Conservation (phyloP, 2,888 invertebrate genomes). For the Chalcis sispes region DNA sequence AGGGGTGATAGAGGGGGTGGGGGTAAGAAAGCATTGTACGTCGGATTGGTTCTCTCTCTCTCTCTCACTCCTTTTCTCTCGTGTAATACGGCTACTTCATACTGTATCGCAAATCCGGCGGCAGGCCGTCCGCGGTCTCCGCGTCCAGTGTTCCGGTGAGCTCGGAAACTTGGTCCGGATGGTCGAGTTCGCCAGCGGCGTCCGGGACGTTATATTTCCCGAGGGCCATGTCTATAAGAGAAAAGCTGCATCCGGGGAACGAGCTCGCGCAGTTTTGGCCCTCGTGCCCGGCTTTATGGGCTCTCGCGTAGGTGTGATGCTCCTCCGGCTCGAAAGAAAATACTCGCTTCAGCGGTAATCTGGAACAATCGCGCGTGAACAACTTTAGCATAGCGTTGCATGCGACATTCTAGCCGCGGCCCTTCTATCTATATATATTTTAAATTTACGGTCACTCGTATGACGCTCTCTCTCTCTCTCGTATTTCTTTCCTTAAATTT, state of each 20-base stretch:
- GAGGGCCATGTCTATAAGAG: conserved; percentile 84
- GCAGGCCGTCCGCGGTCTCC: conserved; percentile 43
- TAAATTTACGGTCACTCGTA: too few relatives aligned
- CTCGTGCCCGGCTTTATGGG: conserved; percentile 78
- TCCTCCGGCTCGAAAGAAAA: conserved; percentile 81
- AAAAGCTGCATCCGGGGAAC: conserved; percentile 82
- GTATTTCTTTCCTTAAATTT: too few relatives aligned
- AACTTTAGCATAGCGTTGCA: not conserved
- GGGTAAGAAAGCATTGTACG: too few relatives aligned
- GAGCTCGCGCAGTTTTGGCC: conserved; percentile 78
- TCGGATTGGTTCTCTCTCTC: too few relatives aligned
- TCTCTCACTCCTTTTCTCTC: too few relatives aligned
- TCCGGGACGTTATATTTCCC: conserved; percentile 75
- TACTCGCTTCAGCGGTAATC: conserved; percentile 82
- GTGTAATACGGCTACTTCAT: conserved; percentile 63
- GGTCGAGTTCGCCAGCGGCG: not conserved
- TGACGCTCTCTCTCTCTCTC: not conserved
- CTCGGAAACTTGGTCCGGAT: conserved; percentile 53
- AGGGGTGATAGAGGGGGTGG: too few relatives aligned
- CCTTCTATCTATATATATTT: too few relatives aligned
- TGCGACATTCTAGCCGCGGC: too few relatives aligned
- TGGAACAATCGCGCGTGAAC: too few relatives aligned
- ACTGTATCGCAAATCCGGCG: conserved; percentile 63
- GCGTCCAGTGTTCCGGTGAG: conserved; percentile 58
- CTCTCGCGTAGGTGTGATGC: conserved; percentile 82